Conservation (phyloP, 2,113 vertebrate species). For the Hippopotamus amphibius region DNA sequence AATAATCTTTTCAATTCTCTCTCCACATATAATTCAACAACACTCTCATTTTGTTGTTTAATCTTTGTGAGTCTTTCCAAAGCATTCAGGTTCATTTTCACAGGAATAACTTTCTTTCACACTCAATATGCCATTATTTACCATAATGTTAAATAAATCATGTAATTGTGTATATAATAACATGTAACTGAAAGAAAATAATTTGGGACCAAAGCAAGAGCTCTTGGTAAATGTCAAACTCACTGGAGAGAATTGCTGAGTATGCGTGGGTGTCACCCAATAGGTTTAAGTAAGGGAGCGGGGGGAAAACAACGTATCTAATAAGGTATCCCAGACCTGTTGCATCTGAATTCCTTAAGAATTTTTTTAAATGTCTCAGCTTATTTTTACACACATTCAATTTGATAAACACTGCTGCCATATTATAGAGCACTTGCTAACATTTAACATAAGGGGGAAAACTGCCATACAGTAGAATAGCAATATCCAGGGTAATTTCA, state of each 20-base stretch:
- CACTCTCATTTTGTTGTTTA: neutral
- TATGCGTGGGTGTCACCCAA: neutral
- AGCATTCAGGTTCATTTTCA: neutral
- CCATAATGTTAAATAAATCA: conserved; percentile 13
- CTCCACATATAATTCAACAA: neutral
- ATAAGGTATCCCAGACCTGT: neutral
- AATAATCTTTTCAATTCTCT: neutral
- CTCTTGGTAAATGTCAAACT: neutral
- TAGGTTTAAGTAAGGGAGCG: neutral
- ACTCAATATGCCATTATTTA: neutral
- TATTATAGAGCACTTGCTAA: neutral
- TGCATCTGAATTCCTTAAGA: neutral
- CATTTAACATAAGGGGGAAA: neutral
- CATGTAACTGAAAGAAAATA: neutral
- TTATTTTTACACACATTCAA: neutral
- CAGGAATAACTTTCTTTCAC: neutral
- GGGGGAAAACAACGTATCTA: neutral
- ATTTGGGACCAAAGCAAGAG: neutral
- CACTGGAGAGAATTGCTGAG: neutral
- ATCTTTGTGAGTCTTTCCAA: neutral
- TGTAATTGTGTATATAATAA: neutral
- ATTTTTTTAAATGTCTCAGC: neutral
- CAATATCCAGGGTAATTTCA: neutral
- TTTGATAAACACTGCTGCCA: neutral
- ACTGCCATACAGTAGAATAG: neutral